A percentile compares a stretch with the other conserved stretches of the same genome.
Evolutionary conservation across 2,797 vertebrate genomes (phyloP).

Genomic region (Pipistrellus nathusii): DNA sequence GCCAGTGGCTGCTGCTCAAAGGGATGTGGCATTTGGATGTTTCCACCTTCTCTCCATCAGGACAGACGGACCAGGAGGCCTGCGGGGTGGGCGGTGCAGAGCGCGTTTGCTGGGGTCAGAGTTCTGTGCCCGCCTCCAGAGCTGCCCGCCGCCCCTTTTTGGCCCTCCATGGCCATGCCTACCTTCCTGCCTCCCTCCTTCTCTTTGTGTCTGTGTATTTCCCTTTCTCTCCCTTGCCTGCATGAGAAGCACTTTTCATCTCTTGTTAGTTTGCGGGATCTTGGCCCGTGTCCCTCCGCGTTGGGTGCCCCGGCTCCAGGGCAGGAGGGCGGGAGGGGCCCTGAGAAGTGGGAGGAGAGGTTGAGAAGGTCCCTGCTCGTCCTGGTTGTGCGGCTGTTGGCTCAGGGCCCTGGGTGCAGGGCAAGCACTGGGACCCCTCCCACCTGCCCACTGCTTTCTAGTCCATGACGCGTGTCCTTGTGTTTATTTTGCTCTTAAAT

Average conservation of each 20-base stretch:
- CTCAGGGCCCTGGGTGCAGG: neutral
- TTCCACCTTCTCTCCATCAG: conserved; percentile 67
- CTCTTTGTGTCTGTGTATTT: neutral
- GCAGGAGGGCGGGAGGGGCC: neutral
- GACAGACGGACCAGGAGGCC: neutral
- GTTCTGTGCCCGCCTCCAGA: neutral
- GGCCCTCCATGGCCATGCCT: neutral
- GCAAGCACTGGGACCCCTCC: neutral
- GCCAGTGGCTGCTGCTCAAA: conserved; percentile 61
- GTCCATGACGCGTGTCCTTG: neutral
- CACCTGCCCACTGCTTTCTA: neutral
- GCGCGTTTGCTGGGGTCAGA: neutral
- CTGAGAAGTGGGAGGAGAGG: neutral
- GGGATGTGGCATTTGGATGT: conserved; percentile 69
- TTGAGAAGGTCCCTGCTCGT: neutral
- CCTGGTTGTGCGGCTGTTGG: neutral
- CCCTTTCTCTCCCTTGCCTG: neutral
- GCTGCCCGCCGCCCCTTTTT: neutral
- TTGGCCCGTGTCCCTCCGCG: neutral
- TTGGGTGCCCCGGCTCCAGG: neutral
- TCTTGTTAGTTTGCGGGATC: neutral
- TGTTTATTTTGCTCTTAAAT: conserved; percentile 55
- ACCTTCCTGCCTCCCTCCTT: neutral
- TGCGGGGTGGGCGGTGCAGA: neutral
- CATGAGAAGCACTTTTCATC: neutral